phyloP scores from a whole-genome alignment of 2,113 vertebrate genomes.

The Pseudolaguvia tuberculata region DNA sequence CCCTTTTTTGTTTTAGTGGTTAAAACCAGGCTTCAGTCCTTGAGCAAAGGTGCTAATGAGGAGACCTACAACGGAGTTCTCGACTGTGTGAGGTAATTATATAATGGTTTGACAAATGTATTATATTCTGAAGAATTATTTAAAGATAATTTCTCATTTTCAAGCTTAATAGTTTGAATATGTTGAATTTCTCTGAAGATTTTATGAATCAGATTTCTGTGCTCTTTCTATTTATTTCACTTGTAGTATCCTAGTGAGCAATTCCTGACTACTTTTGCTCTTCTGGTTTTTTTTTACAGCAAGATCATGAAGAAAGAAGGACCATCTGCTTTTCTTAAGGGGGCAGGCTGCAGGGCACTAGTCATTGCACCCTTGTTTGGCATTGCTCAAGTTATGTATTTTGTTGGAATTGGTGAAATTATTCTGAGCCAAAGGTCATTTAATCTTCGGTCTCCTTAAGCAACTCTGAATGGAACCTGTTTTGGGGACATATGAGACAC shows the following conservation, averaged over 20 bases:
- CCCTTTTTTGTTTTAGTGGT: constrained; percentile 61
- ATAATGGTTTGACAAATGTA: no score
- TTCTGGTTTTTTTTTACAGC: constrained; percentile 53
- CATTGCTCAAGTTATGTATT: constrained; percentile 79
- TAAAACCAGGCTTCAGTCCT: constrained; percentile 75
- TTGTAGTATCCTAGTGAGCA: no score
- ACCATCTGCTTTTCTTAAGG: constrained; percentile 74
- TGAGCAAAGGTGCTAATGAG: constrained; percentile 71
- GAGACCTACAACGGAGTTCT: constrained; percentile 71
- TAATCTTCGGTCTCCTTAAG: constrained; percentile 53
- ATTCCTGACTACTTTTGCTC: not conserved
- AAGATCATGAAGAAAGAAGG: constrained; percentile 75
- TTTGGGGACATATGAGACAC: not conserved
- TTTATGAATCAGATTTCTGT: no score
- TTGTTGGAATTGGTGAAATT: constrained; percentile 72
- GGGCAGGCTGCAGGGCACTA: constrained; percentile 72
- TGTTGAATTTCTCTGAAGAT: no score
- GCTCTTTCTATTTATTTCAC: no score
- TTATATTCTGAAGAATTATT: not conserved
- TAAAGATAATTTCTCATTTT: not conserved
- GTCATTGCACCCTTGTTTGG: constrained; percentile 80
- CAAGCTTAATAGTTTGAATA: not conserved
- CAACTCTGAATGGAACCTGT: not conserved
- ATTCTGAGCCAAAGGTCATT: constrained; percentile 66
- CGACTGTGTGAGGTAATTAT: constrained; percentile 68